Evolutionary conservation across 1,140 invertebrate species (phyloP).

Genomic region (Eciton burchellii): DNA sequence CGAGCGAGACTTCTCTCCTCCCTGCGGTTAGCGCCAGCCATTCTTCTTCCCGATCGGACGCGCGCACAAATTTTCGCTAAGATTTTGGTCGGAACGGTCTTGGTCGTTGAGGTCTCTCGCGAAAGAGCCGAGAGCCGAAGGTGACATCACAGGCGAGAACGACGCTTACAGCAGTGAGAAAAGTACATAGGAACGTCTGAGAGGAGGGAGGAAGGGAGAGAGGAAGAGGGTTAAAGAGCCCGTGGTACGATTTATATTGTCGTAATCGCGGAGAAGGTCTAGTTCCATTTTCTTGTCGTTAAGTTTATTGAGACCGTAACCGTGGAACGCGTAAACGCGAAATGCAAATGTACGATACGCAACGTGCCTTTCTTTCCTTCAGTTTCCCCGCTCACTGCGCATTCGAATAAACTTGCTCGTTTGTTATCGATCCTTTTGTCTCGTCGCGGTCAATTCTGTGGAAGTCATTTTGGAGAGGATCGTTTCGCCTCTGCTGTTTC

Average conservation of each 20-base stretch:
- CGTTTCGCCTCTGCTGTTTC: background rate
- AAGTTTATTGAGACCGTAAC: background rate
- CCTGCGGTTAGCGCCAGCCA: conserved; percentile 2
- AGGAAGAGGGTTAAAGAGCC: background rate
- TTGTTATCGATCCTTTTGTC: conserved; percentile 8
- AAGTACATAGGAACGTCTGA: background rate
- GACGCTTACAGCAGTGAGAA: background rate
- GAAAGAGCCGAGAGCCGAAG: background rate
- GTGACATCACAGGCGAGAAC: background rate
- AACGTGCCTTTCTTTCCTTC: too few relatives aligned
- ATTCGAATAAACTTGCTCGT: background rate
- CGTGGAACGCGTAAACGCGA: too few relatives aligned
- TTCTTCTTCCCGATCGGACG: conserved; percentile 12
- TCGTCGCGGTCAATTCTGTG: background rate
- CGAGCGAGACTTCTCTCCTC: background rate
- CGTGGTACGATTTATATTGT: background rate
- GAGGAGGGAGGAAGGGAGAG: too few relatives aligned
- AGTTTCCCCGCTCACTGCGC: background rate
- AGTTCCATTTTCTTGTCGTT: background rate
- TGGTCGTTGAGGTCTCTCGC: conserved; percentile 1
- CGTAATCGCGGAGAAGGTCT: background rate
- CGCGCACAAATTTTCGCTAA: conserved; percentile 38
- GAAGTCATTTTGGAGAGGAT: background rate
- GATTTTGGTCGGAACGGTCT: conserved; percentile 59
- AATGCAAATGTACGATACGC: background rate